Conservation (phyloP, 1,140 invertebrate genomes). For the Drosophila navojoa region DNA sequence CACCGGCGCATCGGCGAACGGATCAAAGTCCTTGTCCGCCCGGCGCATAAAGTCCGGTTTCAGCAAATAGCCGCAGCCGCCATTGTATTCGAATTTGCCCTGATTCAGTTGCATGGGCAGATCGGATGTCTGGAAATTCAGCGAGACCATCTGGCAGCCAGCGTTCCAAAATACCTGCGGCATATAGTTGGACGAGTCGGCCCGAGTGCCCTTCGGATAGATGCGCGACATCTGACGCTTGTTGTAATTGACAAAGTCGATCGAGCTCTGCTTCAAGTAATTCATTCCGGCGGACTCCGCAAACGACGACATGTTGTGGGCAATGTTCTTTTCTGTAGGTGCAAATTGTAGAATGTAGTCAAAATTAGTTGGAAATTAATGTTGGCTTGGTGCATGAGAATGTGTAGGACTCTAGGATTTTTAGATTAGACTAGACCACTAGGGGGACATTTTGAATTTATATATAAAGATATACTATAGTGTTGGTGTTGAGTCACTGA, state of each 20-base stretch:
- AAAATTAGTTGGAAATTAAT: too few species aligned
- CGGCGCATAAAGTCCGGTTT: constrained; percentile 99
- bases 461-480: too few species aligned
- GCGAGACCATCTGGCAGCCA: constrained; percentile 98
- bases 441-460: too few species aligned
- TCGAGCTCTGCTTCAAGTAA: constrained; percentile 97
- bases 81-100: constrained; percentile 99
- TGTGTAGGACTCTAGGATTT: too few species aligned
- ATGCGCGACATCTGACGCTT: constrained; percentile 99
- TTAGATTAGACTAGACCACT: too few species aligned
- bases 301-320: constrained; percentile 99
- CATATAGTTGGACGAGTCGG: constrained; percentile 99
- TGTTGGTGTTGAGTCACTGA: too few species aligned
- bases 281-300: constrained; percentile 97
- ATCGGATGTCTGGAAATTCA: constrained; percentile 99
- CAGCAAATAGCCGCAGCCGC: constrained; percentile 97
- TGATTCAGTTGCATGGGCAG: constrained; percentile 99
- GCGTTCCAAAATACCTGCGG: constrained; percentile 98
- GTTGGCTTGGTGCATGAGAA: too few species aligned
- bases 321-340: constrained; percentile 93
- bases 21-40: constrained; percentile 98
- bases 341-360: too few species aligned
- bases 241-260: constrained; percentile 99
- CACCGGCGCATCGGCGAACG: constrained; percentile 99
- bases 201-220: constrained; percentile 98